phyloP scores from a whole-genome alignment of 23 tunicate species.

The Aplidium turbinatum region DNA sequence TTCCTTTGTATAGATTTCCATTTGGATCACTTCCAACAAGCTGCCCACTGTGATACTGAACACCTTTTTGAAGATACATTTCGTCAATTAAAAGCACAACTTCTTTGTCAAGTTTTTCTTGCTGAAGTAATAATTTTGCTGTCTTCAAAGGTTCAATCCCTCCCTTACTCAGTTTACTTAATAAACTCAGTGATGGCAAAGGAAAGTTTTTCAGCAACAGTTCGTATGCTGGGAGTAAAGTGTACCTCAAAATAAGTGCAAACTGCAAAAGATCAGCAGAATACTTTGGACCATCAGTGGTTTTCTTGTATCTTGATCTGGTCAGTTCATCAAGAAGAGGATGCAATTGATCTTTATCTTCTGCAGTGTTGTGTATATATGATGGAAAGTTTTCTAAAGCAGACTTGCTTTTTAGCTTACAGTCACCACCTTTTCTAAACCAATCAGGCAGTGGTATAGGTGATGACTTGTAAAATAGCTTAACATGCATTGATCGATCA shows the following conservation, averaged over 20 bases:
- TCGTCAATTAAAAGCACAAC: background rate
- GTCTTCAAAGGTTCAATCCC: background rate
- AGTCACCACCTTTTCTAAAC: too few relatives aligned
- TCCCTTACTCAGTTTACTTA: conserved; percentile 5
- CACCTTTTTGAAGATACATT: conserved; percentile 1
- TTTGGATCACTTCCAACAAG: background rate
- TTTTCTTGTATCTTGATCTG: too few relatives aligned
- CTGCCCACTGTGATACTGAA: conserved; percentile 6
- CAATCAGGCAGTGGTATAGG: too few relatives aligned
- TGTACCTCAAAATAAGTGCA: conserved; percentile 1
- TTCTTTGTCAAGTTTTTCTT: conserved; percentile 10
- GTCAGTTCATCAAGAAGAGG: too few relatives aligned
- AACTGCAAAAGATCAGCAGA: too few relatives aligned
- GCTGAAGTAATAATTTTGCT: background rate
- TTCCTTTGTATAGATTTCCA: background rate
- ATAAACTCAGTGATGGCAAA: background rate
- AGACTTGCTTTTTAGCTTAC: too few relatives aligned
- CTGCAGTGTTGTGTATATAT: too few relatives aligned
- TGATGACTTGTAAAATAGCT: too few relatives aligned
- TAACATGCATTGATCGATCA: too few relatives aligned
- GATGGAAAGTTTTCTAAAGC: too few relatives aligned
- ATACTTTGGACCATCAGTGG: too few relatives aligned
- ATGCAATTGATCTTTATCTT: too few relatives aligned
- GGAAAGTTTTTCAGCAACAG: background rate
- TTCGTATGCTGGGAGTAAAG: background rate